Evolutionary conservation across 2,797 vertebrate species (phyloP), one percentile per base, ranked within the genome.

Genomic region (Halcyon smyrnensis): DNA sequence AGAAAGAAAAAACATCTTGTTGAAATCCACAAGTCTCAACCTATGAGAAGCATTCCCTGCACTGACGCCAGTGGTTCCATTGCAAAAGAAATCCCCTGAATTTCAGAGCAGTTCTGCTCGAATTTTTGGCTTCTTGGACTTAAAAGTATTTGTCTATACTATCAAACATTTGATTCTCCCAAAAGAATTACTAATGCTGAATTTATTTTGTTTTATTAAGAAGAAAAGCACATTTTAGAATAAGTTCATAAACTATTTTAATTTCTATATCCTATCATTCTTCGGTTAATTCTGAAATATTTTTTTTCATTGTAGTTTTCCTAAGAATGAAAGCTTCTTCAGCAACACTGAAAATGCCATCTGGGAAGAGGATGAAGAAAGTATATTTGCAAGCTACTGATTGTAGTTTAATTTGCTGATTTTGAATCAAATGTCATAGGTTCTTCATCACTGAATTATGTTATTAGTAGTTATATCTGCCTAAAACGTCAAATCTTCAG

Each of bases 41-140:
- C 14, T 30, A 30, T 14, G 19, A 53, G 53, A 81, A 76, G 15
- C 0, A 0, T 37, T 76, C 43, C 17, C 41, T 4, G 1, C 13
- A 36, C 25, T 56, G 13, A 37, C 12, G n/a, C 9, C 9, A 17
- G 16, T 57, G 7, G 15, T 64, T 91, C 34, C 5, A 53, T 62
- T 62, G 71, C 2, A 3, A 67, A 85, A 71, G 24, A 73, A 19
- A 3, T 1, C 3, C 19, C 4, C 15, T 46, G 32, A 63, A 63
- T 85, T 94, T 85, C 45, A 77, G 36, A 73, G 20, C 23, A 37
- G 9, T 85, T 82, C 27, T 69, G 19, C 27, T 84, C 34, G 43
- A 4, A 15, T 46, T 68, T 68, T 67, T 67, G 9, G 8, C 36
- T 80, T 62, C 16, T 36, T 79, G 14, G 28, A 39, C 2, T 83